Conservation (phyloP, 2,113 vertebrate genomes). For the Sphaerodactylus townsendi region DNA sequence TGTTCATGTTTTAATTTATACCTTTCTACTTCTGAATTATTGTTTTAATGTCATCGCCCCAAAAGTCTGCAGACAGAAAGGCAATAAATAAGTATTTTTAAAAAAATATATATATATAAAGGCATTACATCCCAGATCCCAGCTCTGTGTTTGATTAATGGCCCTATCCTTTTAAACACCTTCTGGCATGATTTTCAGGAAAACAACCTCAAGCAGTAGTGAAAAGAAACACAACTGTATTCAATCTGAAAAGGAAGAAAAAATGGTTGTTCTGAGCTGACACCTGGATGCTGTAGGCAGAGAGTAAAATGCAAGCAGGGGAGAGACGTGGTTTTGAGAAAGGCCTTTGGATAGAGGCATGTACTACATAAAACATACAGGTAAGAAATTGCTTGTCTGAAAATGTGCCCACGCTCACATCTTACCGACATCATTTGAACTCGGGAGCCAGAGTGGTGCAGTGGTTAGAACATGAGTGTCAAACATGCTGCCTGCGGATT, state of each 20-base stretch:
- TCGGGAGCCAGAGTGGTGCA: too few relatives aligned
- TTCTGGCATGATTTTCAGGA: not conserved
- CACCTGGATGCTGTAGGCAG: not conserved
- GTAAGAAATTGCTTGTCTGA: not conserved
- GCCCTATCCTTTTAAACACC: not conserved
- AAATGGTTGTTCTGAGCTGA: too few relatives aligned
- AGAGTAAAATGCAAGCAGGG: not conserved
- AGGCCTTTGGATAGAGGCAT: too few relatives aligned
- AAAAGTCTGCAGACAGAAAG: not conserved
- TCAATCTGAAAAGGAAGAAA: not conserved
- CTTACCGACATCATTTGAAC: not conserved
- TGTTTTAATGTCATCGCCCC: not conserved
- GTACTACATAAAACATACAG: not conserved
- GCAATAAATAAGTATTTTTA: not conserved
- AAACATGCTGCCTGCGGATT: too few relatives aligned
- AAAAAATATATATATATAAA: not conserved
- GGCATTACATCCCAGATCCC: not conserved
- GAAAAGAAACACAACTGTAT: not conserved
- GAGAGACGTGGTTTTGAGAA: too few relatives aligned
- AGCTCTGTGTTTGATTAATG: not conserved
- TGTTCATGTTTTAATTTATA: not conserved
- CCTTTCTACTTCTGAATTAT: not conserved
- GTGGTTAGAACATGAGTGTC: too few relatives aligned
- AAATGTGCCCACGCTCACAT: not conserved
- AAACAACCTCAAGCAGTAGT: not conserved